Evolutionary conservation across 2,888 invertebrate species (phyloP).

Genomic region (Leptothorax acervorum): DNA sequence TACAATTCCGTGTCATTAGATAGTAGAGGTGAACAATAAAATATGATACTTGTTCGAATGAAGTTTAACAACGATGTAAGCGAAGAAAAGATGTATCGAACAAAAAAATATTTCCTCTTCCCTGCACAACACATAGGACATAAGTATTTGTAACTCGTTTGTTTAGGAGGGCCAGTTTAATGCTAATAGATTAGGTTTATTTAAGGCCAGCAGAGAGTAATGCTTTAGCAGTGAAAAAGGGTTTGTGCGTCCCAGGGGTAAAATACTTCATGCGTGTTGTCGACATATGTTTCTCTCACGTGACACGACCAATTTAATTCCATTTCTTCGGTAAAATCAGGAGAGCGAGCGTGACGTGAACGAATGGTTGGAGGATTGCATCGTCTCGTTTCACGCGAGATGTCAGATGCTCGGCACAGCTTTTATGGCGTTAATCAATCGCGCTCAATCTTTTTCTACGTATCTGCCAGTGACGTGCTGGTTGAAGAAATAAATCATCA

Average conservation of each 20-base stretch:
- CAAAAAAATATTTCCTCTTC: neutral
- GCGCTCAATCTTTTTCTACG: neutral
- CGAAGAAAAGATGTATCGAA: neutral
- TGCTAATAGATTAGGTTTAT: slow-evolving; percentile 26
- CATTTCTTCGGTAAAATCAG: slow-evolving; percentile 43
- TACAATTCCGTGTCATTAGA: slow-evolving; percentile 1
- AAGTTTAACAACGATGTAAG: neutral
- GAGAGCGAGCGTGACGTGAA: slow-evolving; percentile 37
- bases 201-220: neutral
- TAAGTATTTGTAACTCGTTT: neutral
- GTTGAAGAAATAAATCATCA: slow-evolving; percentile 6
- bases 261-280: slow-evolving; percentile 17
- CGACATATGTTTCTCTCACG: slow-evolving; percentile 37
- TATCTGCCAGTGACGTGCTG: neutral
- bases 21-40: slow-evolving; percentile 8
- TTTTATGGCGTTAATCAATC: slow-evolving; percentile 38
- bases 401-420: slow-evolving; percentile 35
- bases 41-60: neutral
- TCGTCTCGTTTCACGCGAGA: slow-evolving; percentile 38
- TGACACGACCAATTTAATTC: slow-evolving; percentile 41
- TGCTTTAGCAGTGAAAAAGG: neutral
- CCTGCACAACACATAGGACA: too few relatives aligned
- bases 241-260: neutral
- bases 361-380: slow-evolving; percentile 38
- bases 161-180: slow-evolving; percentile 14